Evolutionary conservation across 2,113 vertebrate species (phyloP), one percentile per base, ranked within the genome.

Genomic region (Lophura nycthemera): DNA sequence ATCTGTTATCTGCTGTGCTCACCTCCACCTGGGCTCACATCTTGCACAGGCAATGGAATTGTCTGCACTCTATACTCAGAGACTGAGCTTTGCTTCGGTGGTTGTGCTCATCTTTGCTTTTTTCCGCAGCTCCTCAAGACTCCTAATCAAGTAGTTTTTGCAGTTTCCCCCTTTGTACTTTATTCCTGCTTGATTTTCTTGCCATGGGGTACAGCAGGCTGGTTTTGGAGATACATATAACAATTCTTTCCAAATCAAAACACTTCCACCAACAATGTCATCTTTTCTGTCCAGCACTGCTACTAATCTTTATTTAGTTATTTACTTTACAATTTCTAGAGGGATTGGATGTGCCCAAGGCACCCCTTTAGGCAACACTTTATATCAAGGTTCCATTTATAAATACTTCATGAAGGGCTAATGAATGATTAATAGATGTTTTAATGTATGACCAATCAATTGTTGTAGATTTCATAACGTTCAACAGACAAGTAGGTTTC

Each of bases 371-470:
- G 92, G 89, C 94, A 95, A 94, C 78, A 60, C 82, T 96, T 96
- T 91, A 96, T 95, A 96, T 96, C 94, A 96, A 96, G 87, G 87
- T 95, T 95, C 65, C 95, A 93, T 96, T 96, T 95, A 95, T 95
- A 91, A 96, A 96, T 96, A 95, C 47, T 96, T 95, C 76, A 95
- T 96, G 94, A 95, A 93, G 71, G 64, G 69, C 75, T 96, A 95
- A 96, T 96, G 95, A 96, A 96, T 96, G 94, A 96, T 96, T 96
- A 96, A 96, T 95, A 92, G 85, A 74, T 92, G 87, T 91, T 96
- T 95, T 96, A 96, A 95, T 96, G 87, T 93, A 95, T 93, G 91
- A 89, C 71, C 75, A 96, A 93, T 96, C 94, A 96, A 95, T 96
- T 89, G 73, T 66, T 92, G 85, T 61, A 91, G 92, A 77, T 95